Evolutionary conservation across 2,797 vertebrate genomes (phyloP), one percentile per base, ranked within the genome.

Genomic region (Trichosurus vulpecula): DNA sequence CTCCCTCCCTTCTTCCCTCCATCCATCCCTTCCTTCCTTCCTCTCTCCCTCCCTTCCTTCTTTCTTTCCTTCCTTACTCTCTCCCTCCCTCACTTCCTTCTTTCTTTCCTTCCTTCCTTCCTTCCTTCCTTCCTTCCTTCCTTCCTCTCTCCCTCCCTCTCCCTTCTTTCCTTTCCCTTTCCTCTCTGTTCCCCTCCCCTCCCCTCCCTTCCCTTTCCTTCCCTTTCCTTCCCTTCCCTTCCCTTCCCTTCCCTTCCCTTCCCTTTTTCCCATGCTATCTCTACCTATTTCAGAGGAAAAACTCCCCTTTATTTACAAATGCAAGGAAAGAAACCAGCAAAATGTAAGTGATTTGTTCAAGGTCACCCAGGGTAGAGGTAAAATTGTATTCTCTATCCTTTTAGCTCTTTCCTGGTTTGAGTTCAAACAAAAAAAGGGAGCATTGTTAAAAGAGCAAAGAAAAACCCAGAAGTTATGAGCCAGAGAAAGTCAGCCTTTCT

Each of bases 391-490:
- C 41, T 47, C n/a, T 81, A 9, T 66, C 41, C 19, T 81, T 81
- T 81, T 81, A 47, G 6, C 74, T 90, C 31, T 94, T 96, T 27
- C 89, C 0, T 93, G 12, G 2, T 0, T 92, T 93, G 90, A 90
- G 8, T 91, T 53, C 51, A 58, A 91, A 12, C 4, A 47, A 90
- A 29, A 52, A 53, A 29, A 54, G 94, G 54, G 51, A 74, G 19
- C 2, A 74, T 51, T n/a, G 52, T 74, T 74, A 91, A 91, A 96
- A 93, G 16, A 66, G 1, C 35, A 35, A 95, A 94, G 27, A n/a
- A n/a, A 95, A 93, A 4, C 19, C 61, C 89, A 6, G 1, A 11
- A 74, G 92, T 35, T 57, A n/a, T 61, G 81, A 87, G 47, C 56
- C 55, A 91, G 29, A 47, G 41, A 9, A 94, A 87, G 51, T 30